These are phyloP conservation scores for Eupsittula cactorum DNA, from an alignment of 2,113 vertebrate genomes.

Conservation along the genomic window DNA sequence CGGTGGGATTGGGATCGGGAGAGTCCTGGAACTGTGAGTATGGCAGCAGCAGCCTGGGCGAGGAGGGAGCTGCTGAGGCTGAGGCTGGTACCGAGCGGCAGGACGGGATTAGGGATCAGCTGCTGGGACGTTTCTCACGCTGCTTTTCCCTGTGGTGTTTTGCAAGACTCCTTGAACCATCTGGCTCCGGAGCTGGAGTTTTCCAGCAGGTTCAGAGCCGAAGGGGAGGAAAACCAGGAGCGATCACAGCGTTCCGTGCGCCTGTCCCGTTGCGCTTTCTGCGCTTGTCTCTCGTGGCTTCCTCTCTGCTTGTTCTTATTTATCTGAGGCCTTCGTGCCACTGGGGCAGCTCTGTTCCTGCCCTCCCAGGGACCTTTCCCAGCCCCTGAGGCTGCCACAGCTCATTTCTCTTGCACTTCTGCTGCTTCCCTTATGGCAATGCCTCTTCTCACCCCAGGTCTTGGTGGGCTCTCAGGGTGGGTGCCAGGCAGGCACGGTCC, in stretches of 20 bases:
- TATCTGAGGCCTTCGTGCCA: not conserved
- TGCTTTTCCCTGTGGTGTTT: not conserved
- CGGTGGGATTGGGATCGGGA: not conserved
- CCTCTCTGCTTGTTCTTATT: not conserved
- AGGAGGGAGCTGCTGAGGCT: not conserved
- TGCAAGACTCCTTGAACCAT: accelerated
- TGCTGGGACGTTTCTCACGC: accelerated
- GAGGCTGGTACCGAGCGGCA: accelerated
- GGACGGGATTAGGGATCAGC: accelerated
- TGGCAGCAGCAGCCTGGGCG: accelerated
- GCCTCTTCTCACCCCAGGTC: not conserved
- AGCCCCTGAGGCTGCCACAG: accelerated
- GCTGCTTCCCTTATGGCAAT: accelerated
- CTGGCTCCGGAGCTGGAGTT: not conserved
- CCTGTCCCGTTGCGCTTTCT: accelerated
- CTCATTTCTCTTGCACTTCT: not conserved
- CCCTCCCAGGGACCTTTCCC: not conserved
- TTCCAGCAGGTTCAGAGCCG: not conserved
- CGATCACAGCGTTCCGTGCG: accelerated
- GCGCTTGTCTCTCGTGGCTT: not conserved
- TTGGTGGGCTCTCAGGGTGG: accelerated
- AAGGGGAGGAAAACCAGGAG: not conserved
- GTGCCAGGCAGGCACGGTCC: not conserved
- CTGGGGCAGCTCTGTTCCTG: not conserved
- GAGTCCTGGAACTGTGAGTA: not conserved